A percentile compares a stretch with the other conserved stretches of the same genome.
These are phyloP conservation scores for Branchinecta lindahli DNA, from an alignment of 1,140 invertebrate species.

Conservation along the genomic window DNA sequence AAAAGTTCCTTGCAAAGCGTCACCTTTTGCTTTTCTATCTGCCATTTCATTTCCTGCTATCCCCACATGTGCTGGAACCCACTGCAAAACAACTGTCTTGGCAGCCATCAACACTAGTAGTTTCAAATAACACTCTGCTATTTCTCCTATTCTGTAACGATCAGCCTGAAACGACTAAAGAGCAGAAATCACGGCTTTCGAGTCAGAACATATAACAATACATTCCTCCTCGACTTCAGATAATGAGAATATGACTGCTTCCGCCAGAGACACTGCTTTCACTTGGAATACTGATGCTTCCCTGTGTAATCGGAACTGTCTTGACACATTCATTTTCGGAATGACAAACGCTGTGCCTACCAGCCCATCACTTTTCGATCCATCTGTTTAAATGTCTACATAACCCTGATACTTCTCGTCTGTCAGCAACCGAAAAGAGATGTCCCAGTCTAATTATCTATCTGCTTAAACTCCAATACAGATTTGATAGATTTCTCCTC, in stretches of 20 bases:
- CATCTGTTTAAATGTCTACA: not conserved
- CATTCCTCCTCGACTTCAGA: not conserved
- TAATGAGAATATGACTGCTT: constrained; percentile 1
- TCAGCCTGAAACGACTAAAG: not conserved
- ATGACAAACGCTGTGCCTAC: not conserved
- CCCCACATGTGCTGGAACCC: not conserved
- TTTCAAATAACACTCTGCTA: constrained; percentile 1
- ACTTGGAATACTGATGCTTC: constrained; percentile 8
- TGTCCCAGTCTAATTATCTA: not conserved
- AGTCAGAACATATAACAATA: constrained; percentile 1
- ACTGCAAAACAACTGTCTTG: constrained; percentile 1
- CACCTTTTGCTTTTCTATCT: not conserved
- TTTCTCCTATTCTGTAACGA: not conserved
- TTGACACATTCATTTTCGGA: constrained; percentile 6
- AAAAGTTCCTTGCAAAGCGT: not conserved
- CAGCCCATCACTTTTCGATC: not conserved
- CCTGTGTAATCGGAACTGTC: not conserved
- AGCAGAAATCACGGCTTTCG: not conserved
- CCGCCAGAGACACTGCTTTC: not conserved
- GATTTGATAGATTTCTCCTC: not conserved
- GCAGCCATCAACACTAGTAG: not conserved
- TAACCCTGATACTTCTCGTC: not conserved
- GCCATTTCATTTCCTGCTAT: constrained; percentile 1
- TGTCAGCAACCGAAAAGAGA: not conserved
- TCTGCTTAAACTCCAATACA: not conserved